Base-by-base conservation (phyloP, 2,113 vertebrate genomes). In the Dinomys branickii region DNA sequence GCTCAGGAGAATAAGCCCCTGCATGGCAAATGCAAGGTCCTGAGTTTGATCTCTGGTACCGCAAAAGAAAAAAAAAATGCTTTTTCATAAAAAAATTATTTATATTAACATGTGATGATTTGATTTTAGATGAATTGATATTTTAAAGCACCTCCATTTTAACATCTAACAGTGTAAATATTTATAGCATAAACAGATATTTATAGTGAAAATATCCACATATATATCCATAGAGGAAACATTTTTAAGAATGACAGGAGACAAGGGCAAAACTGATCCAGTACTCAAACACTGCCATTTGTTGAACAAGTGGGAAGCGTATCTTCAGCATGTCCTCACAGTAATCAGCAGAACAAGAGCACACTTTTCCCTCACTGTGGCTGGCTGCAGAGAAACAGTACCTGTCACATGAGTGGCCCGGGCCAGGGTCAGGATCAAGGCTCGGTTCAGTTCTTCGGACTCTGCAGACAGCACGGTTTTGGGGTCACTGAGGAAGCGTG, bases 381-480 rank as follows among this genome's bases (percentile, higher is more conserved):
- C 12, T 3, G 30, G 58, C 4, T 1, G 14, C 2, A 41, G 0
- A 11, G 13, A 52, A 50, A 50, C 71, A 30, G 5, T 99, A 99
- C 99, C 99, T 73, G 99, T 99, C 54, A 99, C 99, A 4, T 99
- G 99, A 0, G 99, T 99, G 92, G 99, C 99, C 98, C 99, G 99
- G 96, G 99, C 99, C 80, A 99, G 98, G 1, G 99, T 99, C 97
- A 99, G 97, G 97, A 99, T 99, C 95, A 99, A 98, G 63, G 99
- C 99, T 44, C 99, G 99, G 98, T 99, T 99, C 94, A 99, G 99
- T 95, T 99, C 99, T 94, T 99, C 99, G 0, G 99, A 99, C 97
- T 99, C 99, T 0, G 99, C 99, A 0, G 99, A 99, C 97, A 99
- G 98, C 67, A 99, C 99, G 0, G 99, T 99, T 98, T 99, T 99